Percentiles rank a stretch among this genome's conserved stretches.
Evolutionary conservation across 92 coral and sea anemone species (phyloP).

Genomic region (Pocillopora meandrina): DNA sequence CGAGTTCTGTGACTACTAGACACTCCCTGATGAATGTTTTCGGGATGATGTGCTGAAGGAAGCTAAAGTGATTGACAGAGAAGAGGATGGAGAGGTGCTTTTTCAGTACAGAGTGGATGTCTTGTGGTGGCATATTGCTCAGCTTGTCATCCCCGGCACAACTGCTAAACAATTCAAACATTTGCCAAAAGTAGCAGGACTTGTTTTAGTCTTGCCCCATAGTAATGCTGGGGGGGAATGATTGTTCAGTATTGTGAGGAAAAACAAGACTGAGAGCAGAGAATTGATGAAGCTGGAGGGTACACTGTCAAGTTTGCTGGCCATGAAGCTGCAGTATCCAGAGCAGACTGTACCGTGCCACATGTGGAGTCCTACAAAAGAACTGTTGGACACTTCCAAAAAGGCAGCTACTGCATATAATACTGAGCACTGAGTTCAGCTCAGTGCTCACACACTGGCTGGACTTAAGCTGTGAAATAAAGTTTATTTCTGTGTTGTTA

Average conservation of each 20-base stretch:
- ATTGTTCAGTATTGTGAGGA: constrained; percentile 45
- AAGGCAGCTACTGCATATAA: no score
- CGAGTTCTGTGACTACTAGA: constrained; percentile 56
- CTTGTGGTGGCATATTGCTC: constrained; percentile 57
- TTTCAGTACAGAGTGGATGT: background rate
- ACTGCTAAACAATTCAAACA: constrained; percentile 28
- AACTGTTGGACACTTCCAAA: no score
- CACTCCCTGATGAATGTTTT: constrained; percentile 48
- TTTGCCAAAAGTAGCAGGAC: constrained; percentile 57
- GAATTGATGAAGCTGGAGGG: constrained; percentile 52
- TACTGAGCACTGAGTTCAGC: no score
- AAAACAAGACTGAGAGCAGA: constrained; percentile 60
- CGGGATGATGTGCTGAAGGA: constrained; percentile 45
- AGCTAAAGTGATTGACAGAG: constrained; percentile 57
- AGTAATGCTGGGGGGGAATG: constrained; percentile 67
- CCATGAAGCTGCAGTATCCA: constrained; percentile 65
- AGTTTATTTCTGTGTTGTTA: no score
- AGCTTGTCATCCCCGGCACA: constrained; percentile 34
- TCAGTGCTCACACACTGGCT: no score
- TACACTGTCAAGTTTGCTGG: constrained; percentile 63
- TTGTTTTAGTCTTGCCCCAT: constrained; percentile 54
- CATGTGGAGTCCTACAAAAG: no score
- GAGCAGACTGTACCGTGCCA: constrained; percentile 7
- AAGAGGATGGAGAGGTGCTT: constrained; percentile 19
- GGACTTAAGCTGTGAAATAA: background rate